Evolutionary conservation across 2,113 vertebrate genomes (phyloP), one percentile per base, ranked within the genome.

Genomic region (Struthidea cinerea): DNA sequence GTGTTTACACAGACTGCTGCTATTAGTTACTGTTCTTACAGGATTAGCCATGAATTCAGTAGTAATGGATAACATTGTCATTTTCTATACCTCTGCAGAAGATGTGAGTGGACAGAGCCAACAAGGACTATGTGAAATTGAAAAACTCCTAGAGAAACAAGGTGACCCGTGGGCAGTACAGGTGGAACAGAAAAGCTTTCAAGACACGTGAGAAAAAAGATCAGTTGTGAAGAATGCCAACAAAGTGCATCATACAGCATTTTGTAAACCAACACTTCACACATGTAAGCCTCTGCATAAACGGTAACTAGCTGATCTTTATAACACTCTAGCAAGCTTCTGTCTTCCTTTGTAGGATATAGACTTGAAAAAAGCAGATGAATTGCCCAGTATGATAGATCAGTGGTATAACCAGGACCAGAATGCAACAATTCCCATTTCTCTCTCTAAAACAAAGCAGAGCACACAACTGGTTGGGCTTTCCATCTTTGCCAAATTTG

Each of bases 121-220:
- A 18, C 9, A 69, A 69, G 30, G 79, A 10, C 52, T 19, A 27
- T 0, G 0, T 53, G 68, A 63, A 85, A 75, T 12, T 19, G 19
- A 37, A 53, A 35, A 85, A 35, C 22, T 56, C 1, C 0, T 10
- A 49, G 41, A 74, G 46, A 88, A 89, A 61, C 16, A 69, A 46
- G 42, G 23, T 20, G 46, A 18, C 28, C 37, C 2, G 0, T 26
- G 32, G 39, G 17, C 20, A 68, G 44, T 20, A 52, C 3, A 68
- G 14, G 11, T 52, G 27, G 47, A 79, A 79, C 42, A 49, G 24
- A 64, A 93, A 71, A 79, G 10, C 28, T 46, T 73, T 46, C 17
- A 41, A 85, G 39, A 19, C 11, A 17, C 6, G 6, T 23, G 13
- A 47, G 46, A 52, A 53, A 64, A 81, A 53, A 39, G 8, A 6